Evolutionary conservation across 2,888 invertebrate genomes (phyloP).

Genomic region (Odontocerum albicorne): DNA sequence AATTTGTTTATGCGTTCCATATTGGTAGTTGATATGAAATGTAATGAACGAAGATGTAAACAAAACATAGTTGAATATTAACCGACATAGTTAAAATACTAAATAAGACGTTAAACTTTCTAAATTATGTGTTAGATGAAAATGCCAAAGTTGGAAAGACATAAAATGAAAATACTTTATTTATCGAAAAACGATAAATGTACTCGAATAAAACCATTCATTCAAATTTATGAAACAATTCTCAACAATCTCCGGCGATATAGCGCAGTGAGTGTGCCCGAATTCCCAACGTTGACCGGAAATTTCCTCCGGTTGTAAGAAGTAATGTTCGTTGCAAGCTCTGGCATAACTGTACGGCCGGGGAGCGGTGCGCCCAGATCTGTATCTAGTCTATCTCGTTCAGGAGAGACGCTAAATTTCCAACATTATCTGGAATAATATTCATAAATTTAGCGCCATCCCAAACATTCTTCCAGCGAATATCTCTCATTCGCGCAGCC

Average conservation of each 20-base stretch:
- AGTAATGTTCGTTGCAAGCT: slow-evolving; percentile 3
- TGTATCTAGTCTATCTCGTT: slow-evolving; percentile 31
- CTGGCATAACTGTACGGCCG: neutral
- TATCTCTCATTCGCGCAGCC: slow-evolving; percentile 31
- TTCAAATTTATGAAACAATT: slow-evolving; percentile 10
- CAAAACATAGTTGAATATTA: too few species aligned
- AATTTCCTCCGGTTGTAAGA: slow-evolving; percentile 13
- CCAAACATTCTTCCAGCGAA: slow-evolving; percentile 28
- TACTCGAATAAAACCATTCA: slow-evolving; percentile 5
- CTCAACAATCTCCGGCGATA: slow-evolving; percentile 1
- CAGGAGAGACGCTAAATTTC: slow-evolving; percentile 32
- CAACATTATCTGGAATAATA: slow-evolving; percentile 37
- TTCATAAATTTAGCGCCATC: slow-evolving; percentile 36
- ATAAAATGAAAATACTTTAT: neutral
- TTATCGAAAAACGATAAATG: slow-evolving; percentile 3
- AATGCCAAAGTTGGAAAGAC: neutral
- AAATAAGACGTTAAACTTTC: too few species aligned
- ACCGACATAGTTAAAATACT: too few species aligned
- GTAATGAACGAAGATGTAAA: too few species aligned
- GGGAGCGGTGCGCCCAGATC: slow-evolving; percentile 22
- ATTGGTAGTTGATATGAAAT: too few species aligned
- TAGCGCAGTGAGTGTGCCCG: slow-evolving; percentile 1
- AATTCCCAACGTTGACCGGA: slow-evolving; percentile 20
- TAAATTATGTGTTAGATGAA: too few species aligned
- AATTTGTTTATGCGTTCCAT: too few species aligned